These are phyloP conservation scores for Chouioia cunea DNA, from an alignment of 2,888 invertebrate genomes.

Conservation along the genomic window DNA sequence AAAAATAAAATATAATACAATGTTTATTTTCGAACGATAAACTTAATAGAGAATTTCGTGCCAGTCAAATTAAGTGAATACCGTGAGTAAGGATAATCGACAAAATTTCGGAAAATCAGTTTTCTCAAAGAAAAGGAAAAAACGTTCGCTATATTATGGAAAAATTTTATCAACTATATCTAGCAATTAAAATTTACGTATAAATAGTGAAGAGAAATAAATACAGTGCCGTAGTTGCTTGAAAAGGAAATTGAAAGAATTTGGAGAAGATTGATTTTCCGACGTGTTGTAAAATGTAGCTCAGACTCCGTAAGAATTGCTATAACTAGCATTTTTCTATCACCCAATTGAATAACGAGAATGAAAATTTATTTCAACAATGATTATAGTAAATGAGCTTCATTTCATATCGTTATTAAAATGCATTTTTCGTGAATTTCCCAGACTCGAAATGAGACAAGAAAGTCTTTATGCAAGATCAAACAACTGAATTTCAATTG, in stretches of 20 bases:
- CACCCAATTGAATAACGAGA: slow-evolving; percentile 20
- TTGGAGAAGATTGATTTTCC: slow-evolving; percentile 44
- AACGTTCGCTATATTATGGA: slow-evolving; percentile 20
- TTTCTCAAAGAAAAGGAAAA: slow-evolving; percentile 34
- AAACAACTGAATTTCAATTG: slow-evolving; percentile 37
- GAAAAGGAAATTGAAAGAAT: slow-evolving; percentile 10
- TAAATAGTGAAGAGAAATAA: slow-evolving; percentile 26
- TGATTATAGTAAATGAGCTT: slow-evolving; percentile 13
- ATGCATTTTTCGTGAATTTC: slow-evolving; percentile 27
- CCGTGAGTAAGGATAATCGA: slow-evolving; percentile 36
- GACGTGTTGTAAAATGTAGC: slow-evolving; percentile 36
- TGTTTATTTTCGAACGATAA: slow-evolving; percentile 46
- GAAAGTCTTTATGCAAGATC: slow-evolving; percentile 28
- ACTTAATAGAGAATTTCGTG: slow-evolving; percentile 44
- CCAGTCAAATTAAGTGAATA: slow-evolving; percentile 35
- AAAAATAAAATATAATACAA: slow-evolving; percentile 62
- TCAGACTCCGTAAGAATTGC: slow-evolving; percentile 26
- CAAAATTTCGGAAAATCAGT: slow-evolving; percentile 42
- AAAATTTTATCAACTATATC: slow-evolving; percentile 28
- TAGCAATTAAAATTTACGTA: slow-evolving; percentile 36
- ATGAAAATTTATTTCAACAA: slow-evolving; percentile 29
- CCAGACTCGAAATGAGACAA: slow-evolving; percentile 33
- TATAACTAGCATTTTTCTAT: slow-evolving; percentile 20
- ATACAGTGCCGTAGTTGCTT: slow-evolving; percentile 15
- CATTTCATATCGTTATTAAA: slow-evolving; percentile 31